Conservation (phyloP, 1,140 invertebrate species). For the Oedothorax gibbosus region DNA sequence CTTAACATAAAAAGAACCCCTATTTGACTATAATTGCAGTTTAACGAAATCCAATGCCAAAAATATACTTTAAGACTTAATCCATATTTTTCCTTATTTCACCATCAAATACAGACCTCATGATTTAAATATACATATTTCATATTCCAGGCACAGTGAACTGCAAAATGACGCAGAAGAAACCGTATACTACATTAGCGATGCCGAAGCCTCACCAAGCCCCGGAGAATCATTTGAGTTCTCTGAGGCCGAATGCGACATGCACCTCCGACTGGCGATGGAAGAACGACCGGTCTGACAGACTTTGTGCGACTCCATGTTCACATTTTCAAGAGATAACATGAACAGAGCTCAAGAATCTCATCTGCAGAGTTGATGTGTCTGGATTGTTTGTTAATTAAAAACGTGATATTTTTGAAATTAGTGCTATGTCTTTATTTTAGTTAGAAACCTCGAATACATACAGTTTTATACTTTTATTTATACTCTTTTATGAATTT, state of each 20-base stretch:
- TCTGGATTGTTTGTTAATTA: slow-evolving; percentile 45
- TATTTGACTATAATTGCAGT: too few relatives aligned
- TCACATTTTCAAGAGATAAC: background rate
- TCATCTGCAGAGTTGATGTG: slow-evolving; percentile 45
- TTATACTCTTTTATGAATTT: too few relatives aligned
- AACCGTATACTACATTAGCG: slow-evolving; percentile 48
- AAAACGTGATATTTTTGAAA: slow-evolving; percentile 29
- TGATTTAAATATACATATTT: too few relatives aligned
- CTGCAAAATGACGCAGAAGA: slow-evolving; percentile 42
- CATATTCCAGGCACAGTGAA: slow-evolving; percentile 23
- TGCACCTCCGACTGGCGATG: slow-evolving; percentile 49
- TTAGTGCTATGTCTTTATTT: too few relatives aligned
- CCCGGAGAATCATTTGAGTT: slow-evolving; percentile 53
- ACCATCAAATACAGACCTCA: too few relatives aligned
- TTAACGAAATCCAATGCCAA: too few relatives aligned
- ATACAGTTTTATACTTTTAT: too few relatives aligned
- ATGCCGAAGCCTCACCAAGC: slow-evolving; percentile 48
- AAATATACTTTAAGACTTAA: too few relatives aligned
- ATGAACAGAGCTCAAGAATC: slow-evolving; percentile 29
- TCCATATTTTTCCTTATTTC: too few relatives aligned
- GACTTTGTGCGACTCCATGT: background rate
- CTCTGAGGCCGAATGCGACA: slow-evolving; percentile 56
- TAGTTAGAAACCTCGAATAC: too few relatives aligned
- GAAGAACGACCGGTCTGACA: slow-evolving; percentile 57
- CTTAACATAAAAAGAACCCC: too few relatives aligned